Evolutionary conservation across 2,113 vertebrate genomes (phyloP).

Genomic region (Epinephelus lanceolatus): DNA sequence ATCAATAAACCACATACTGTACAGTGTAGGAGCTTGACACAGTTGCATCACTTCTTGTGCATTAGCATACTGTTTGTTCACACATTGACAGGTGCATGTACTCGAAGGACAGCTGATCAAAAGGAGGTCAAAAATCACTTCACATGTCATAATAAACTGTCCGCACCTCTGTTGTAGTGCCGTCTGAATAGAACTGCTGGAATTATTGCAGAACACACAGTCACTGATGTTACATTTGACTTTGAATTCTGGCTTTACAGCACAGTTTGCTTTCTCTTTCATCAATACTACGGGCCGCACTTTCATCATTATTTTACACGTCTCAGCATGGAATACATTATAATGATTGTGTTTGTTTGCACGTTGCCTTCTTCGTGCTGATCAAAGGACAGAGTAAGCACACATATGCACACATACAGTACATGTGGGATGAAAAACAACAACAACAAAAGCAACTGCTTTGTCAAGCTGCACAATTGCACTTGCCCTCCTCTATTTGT

Average conservation of each 20-base stretch:
- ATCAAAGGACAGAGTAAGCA: constrained; percentile 62
- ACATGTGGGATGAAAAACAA: constrained; percentile 18
- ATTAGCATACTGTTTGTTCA: constrained; percentile 28
- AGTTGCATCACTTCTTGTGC: constrained; percentile 32
- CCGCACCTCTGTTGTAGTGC: constrained; percentile 4
- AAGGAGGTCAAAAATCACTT: background rate
- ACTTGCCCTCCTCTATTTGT: constrained; percentile 55
- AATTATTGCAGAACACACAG: constrained; percentile 16
- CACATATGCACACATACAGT: constrained; percentile 38
- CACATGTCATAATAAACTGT: constrained; percentile 27
- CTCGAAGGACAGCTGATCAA: constrained; percentile 10
- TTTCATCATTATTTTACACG: constrained; percentile 59
- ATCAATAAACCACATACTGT: constrained; percentile 72
- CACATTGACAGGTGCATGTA: constrained; percentile 10
- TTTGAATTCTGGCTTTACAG: constrained; percentile 34
- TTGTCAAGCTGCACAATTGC: constrained; percentile 57
- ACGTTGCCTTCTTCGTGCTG: constrained; percentile 31
- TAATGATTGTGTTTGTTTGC: constrained; percentile 53
- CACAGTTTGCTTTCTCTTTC: constrained; percentile 30
- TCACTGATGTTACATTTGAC: constrained; percentile 21
- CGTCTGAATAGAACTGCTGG: constrained; percentile 3
- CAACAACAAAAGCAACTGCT: constrained; percentile 54
- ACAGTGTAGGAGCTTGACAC: constrained; percentile 44
- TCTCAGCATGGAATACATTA: constrained; percentile 30
- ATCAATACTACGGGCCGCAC: constrained; percentile 15